Base-by-base conservation (phyloP, 2,888 invertebrate species). In the Galerucella calmariensis region DNA sequence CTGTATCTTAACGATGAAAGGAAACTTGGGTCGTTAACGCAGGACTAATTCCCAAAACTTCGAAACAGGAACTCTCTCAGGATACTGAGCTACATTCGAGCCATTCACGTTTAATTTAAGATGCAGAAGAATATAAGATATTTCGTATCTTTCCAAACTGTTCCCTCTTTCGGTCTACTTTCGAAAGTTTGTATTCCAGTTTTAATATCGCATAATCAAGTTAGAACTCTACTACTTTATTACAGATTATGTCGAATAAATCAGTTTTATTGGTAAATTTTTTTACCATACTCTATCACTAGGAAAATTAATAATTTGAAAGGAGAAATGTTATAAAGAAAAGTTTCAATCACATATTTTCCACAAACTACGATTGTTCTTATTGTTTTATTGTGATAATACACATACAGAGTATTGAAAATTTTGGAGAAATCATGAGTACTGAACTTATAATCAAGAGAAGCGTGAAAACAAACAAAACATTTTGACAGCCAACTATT, bases 1-100 rank as follows among this genome's bases (percentile, higher is more conserved):
- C 61, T 74, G 51, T 66, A 59, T 65, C 56, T 44, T 35, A 46
- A 66, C 20, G 69, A 69, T 66, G 69, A 69, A 73, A 73, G 69
- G 59, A 66, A 69, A 61, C 46, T 66, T 66, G 46, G 69, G 46
- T 61, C 66, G 69, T 69, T 74, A 74, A 51, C 73, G 73, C 69
- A 65, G 69, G 20, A 68, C 69, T 74, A 69, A 74, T 74, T 69
- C 69, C 59, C 73, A 74, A 59, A 74, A 74, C 48, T 72, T 72
- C 59, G 72, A 63, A 72, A 66, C 77, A 72, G 73, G 58, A 71
- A 72, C 77, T 77, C 73, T 67, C 65, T 48, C 66, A 62, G 68
- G 67, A 56, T 71, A 41, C 59, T 63, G 73, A 73, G 70, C 69
- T 73, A 75, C 56, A 75, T 71, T 73, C 69, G 69, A 73, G 73